Conservation (phyloP, 2,888 invertebrate genomes). For the Andrena marginata region DNA sequence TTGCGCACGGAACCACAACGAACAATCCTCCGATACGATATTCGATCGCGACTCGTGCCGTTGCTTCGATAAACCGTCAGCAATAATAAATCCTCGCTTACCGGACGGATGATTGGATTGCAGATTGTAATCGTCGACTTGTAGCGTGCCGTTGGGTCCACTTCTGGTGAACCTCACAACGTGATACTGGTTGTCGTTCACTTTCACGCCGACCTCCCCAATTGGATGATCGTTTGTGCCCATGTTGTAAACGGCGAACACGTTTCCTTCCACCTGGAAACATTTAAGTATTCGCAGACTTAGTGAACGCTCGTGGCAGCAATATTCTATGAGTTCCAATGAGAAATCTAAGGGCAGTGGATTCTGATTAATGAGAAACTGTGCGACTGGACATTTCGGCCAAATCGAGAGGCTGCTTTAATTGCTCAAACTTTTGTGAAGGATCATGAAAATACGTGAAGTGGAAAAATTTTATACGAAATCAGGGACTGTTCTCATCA, state of each 20-base stretch:
- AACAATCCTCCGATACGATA: neutral
- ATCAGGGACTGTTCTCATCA: too few species aligned
- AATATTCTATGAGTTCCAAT: neutral
- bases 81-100: constrained; percentile 82
- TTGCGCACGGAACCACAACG: neutral
- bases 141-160: constrained; percentile 95
- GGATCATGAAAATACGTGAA: too few species aligned
- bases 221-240: constrained; percentile 96
- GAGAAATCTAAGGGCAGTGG: neutral
- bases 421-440: too few species aligned
- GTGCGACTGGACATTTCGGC: too few species aligned
- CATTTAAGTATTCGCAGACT: neutral
- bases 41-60: neutral
- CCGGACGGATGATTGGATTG: constrained; percentile 94
- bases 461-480: too few species aligned
- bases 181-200: constrained; percentile 97
- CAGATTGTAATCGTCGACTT: constrained; percentile 96
- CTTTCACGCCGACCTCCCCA: constrained; percentile 95
- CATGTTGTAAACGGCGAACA: constrained; percentile 97
- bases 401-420: too few species aligned
- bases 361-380: too few species aligned
- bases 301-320: neutral
- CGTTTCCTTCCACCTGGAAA: constrained; percentile 94
- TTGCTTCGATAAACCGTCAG: neutral
- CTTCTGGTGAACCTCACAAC: constrained; percentile 95